phyloP scores from a whole-genome alignment of 2,113 vertebrate genomes.

The Brachyistius frenatus region DNA sequence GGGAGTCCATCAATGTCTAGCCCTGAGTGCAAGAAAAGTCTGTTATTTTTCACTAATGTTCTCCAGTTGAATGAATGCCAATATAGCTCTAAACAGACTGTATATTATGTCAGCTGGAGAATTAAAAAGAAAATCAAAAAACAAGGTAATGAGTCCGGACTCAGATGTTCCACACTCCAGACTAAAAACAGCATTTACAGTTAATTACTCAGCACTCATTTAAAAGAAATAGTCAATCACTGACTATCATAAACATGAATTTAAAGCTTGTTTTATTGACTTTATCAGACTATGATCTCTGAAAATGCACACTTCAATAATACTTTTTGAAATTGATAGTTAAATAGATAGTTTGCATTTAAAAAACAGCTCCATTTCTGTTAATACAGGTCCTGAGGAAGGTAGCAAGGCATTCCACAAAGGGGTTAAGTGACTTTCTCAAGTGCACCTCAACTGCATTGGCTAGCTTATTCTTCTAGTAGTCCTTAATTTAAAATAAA shows the following conservation, averaged over 20 bases:
- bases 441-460: no score
- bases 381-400: no score
- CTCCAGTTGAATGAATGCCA: conserved; percentile 55
- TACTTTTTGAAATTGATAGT: no score
- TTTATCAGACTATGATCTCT: neutral
- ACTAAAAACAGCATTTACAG: conserved; percentile 38
- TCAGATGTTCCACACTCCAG: conserved; percentile 21
- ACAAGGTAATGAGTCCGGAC: conserved; percentile 51
- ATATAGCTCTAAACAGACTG: conserved; percentile 54
- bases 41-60: conserved; percentile 61
- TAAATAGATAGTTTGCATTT: no score
- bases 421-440: no score
- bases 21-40: conserved; percentile 59
- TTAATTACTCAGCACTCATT: conserved; percentile 48
- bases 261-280: neutral
- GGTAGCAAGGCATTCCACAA: no score
- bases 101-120: conserved; percentile 53
- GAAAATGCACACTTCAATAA: neutral
- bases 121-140: conserved; percentile 51
- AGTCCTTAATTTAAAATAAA: no score
- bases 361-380: no score
- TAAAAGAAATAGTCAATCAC: conserved; percentile 20
- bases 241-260: neutral
- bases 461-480: no score
- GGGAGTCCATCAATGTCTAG: conserved; percentile 72